A percentile compares a stretch with the other conserved stretches of the same genome.
These are phyloP conservation scores for Anoura caudifer DNA, from an alignment of 2,113 vertebrate species.

Conservation along the genomic window DNA sequence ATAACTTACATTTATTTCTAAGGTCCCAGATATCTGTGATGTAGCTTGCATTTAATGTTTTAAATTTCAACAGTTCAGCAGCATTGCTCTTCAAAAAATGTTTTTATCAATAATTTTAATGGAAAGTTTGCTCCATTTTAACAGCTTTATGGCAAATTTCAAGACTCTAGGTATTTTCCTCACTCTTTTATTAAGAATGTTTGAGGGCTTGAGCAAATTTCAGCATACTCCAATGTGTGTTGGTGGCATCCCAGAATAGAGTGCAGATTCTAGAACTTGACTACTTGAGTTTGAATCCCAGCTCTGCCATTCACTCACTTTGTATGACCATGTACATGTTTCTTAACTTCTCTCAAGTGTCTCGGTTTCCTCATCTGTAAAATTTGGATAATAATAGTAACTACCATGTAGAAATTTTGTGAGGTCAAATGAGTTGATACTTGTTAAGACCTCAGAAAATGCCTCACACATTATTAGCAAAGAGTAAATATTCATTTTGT, in stretches of 20 bases:
- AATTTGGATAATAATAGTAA: not conserved
- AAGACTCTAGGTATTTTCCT: not conserved
- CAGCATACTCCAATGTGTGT: not conserved
- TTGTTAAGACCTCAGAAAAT: not conserved
- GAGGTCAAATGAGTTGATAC: not conserved
- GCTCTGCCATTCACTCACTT: not conserved
- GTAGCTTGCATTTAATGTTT: not conserved
- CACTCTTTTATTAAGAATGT: not conserved
- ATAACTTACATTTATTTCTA: not conserved
- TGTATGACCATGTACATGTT: not conserved
- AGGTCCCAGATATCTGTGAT: not conserved
- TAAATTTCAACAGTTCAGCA: not conserved
- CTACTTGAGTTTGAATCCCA: not conserved
- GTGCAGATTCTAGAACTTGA: not conserved
- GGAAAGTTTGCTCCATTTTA: not conserved
- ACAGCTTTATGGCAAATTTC: not conserved
- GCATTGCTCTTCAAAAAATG: not conserved
- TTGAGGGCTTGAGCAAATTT: not conserved
- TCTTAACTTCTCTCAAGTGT: not conserved
- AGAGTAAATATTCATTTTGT: not conserved
- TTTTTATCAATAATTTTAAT: not conserved
- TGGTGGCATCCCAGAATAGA: not conserved
- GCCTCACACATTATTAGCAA: not conserved
- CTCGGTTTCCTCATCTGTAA: not conserved
- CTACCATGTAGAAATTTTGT: not conserved